These are phyloP conservation scores for Hemicrepidius hirtus DNA, from an alignment of 2,888 invertebrate genomes.

Conservation along the genomic window DNA sequence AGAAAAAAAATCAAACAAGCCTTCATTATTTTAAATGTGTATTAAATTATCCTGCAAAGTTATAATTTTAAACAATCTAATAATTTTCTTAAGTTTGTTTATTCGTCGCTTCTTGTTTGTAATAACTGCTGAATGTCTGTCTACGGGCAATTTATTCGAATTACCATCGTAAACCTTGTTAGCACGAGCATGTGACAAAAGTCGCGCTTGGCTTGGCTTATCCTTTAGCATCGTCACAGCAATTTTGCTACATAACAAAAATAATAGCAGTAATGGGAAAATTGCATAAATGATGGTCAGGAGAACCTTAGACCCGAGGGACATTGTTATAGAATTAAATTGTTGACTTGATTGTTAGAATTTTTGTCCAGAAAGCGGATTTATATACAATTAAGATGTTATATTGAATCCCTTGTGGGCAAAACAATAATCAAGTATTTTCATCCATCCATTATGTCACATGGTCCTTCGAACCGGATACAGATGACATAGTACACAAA, in stretches of 20 bases:
- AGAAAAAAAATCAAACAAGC: too few species aligned
- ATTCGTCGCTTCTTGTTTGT: conserved; percentile 15
- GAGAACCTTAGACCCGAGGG: not conserved
- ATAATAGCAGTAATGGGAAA: not conserved
- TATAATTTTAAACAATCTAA: conserved; percentile 22
- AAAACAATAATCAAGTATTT: too few species aligned
- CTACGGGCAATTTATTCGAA: conserved; percentile 23
- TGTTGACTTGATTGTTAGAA: too few species aligned
- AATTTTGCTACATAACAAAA: not conserved
- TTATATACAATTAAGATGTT: too few species aligned
- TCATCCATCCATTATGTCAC: too few species aligned
- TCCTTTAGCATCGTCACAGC: not conserved
- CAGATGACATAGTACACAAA: too few species aligned
- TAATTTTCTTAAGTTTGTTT: conserved; percentile 25
- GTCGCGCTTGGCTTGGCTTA: not conserved
- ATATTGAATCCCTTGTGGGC: too few species aligned
- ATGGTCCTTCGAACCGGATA: too few species aligned
- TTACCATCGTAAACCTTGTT: conserved; percentile 20
- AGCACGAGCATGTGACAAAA: conserved; percentile 28
- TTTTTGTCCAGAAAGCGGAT: too few species aligned
- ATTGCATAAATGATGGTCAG: not conserved
- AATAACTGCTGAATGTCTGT: conserved; percentile 1
- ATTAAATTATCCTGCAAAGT: conserved; percentile 9
- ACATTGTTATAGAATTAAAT: not conserved
- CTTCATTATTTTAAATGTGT: not conserved